Base-by-base conservation (phyloP, 2,888 invertebrate species). In the Lithophane leautieri region DNA sequence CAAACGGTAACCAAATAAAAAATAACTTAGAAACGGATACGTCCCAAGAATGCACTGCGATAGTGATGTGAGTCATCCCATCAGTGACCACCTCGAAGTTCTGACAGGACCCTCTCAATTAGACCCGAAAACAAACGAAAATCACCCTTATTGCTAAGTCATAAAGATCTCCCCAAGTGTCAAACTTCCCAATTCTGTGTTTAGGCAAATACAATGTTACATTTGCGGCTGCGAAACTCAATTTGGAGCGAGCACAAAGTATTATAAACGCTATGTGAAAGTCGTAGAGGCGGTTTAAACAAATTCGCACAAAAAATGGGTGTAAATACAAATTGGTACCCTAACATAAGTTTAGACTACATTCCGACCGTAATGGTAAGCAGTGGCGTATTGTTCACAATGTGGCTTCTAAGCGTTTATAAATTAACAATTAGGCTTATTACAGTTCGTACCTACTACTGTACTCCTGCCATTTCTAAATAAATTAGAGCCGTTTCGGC, bases 21-120 rank as follows among this genome's bases (percentile, higher is more conserved):
- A 90, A 87, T 88, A 91, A 93, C 85, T 87, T 85, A 89, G 88
- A 92, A 95, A 94, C 95, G 95, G 95, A 95, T 94, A 94, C 94
- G 91, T 89, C 91, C 90, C 90, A 94, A 94, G 95, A 95, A 95
- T 95, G 95, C 93, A 92, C 90, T 85, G 89, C 90, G 93, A 94
- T 93, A 93, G 90, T 91, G 91, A 92, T 91, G 93, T 95, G 95
- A 95, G 86, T 95, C 95, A 95, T 93, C 92, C 91, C 93, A 93
- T 93, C 94, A 94, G 88, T 92, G 95, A 92, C 95, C 95, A 95
- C 94, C 94, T 89, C 93, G 93, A 92, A 93, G 93, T 85, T 87
- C 79, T 89, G 87, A 89, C 89, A 89, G 79, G 70, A 82, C 93
- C 91, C 90, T 1, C 70, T n/a, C 86, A 83, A 81, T 56, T 50